Percentiles rank a stretch among this genome's conserved stretches.
phyloP scores from a whole-genome alignment of 2,797 vertebrate species.

The Dendrocincla fuliginosa region DNA sequence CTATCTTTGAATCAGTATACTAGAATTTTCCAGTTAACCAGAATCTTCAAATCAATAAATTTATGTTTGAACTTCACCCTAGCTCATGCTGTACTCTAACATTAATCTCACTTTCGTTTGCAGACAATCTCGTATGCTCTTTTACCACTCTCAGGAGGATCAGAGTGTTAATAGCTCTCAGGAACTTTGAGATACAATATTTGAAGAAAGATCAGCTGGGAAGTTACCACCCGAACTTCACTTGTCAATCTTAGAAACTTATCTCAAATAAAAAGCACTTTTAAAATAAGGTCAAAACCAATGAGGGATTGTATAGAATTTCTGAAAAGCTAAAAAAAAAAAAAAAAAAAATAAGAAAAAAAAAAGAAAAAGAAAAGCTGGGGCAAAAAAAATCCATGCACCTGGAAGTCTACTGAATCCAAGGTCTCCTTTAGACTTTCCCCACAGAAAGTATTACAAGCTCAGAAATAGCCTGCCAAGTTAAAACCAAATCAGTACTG shows the following conservation, averaged over 20 bases:
- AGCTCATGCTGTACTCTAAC: background rate
- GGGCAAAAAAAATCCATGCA: background rate
- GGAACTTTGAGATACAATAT: conserved; percentile 7
- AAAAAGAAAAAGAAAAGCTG: background rate
- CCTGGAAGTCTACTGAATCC: background rate
- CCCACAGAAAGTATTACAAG: background rate
- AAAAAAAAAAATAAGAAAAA: background rate
- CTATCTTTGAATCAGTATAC: background rate
- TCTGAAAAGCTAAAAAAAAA: background rate
- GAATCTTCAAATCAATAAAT: conserved; percentile 33
- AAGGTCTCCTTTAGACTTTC: background rate
- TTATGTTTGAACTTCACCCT: conserved; percentile 38
- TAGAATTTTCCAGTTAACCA: conserved; percentile 7
- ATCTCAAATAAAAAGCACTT: background rate
- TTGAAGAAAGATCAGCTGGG: conserved; percentile 30
- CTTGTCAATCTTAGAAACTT: background rate
- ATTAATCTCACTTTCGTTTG: conserved; percentile 46
- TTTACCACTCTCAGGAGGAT: conserved; percentile 10
- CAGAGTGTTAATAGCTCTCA: conserved; percentile 26
- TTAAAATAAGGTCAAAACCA: conserved; percentile 14
- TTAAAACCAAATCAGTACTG: background rate
- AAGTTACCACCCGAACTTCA: conserved; percentile 3
- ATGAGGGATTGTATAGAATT: background rate
- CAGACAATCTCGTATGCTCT: conserved; percentile 24
- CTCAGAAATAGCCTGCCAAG: background rate